Base-by-base conservation (phyloP, 2,113 vertebrate species). In the Paramisgurnus dabryanus region DNA sequence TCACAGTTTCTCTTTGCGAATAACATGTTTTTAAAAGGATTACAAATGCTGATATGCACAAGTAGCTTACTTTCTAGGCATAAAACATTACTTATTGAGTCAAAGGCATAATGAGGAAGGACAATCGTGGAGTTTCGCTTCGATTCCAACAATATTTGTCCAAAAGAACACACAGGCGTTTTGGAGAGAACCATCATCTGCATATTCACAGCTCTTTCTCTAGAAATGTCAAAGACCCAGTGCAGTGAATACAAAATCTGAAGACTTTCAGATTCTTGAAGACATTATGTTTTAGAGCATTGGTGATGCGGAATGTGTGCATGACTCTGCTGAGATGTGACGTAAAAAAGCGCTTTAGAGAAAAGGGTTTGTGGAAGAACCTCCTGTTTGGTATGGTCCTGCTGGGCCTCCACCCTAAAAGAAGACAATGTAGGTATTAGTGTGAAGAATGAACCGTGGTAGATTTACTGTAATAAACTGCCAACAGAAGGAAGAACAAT, bases 1-100 rank as follows among this genome's bases (percentile, higher is more conserved):
- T 93, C 90, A 92, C 94, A 93, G 92, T 92, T 94, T 92, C 87
- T 92, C 87, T 84, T 86, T 90, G 94, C 92, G 94, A 93, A 94
- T 94, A 95, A 95, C 89, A 89, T 88, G 89, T 89, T 92, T 94
- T 94, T 96, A 94, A 94, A 93, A 95, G 93, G 95, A 95, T 95
- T 97, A 97, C 94, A 97, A 97, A 97, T 95, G 93, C 94, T 93
- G 94, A 97, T 97, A 97, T 97, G 96, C 95, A 96, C 94, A 94
- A 95, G 95, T 91, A 97, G 91, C 94, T 95, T 96, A 94, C 92
- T 94, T 90, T 95, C 95, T 88, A 82, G 77, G 67, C 68, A 73
- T 94, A 95, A 92, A 90, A 95, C 95, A 93, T 91, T 95, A 94
- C 94, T 93, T 95, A 96, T 95, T 95, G 93, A 93, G 95, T 94